These are phyloP conservation scores for Tangara arthus DNA, from an alignment of 2,797 vertebrate species.

Conservation along the genomic window DNA sequence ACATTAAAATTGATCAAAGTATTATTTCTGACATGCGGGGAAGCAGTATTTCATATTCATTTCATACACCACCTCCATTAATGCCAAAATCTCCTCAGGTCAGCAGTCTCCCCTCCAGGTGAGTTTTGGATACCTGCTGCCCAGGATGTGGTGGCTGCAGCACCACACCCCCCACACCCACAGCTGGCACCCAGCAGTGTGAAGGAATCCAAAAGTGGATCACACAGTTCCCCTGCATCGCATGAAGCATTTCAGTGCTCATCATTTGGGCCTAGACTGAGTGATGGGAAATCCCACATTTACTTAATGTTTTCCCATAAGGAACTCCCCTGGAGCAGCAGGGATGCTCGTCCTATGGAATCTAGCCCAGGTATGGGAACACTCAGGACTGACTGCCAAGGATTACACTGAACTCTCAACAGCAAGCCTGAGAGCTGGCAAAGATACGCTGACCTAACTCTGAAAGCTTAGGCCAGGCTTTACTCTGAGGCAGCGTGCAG, in stretches of 20 bases:
- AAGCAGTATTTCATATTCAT: background rate
- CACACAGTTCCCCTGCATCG: background rate
- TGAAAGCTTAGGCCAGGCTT: background rate
- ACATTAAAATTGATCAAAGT: conserved; percentile 63
- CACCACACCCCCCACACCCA: background rate
- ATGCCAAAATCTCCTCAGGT: background rate
- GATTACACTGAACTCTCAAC: background rate
- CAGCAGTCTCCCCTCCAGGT: background rate
- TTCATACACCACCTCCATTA: background rate
- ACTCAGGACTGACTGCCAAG: background rate
- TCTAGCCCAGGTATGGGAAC: background rate
- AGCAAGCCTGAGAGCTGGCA: background rate
- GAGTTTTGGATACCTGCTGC: background rate
- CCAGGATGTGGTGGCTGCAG: background rate
- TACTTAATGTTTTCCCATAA: background rate
- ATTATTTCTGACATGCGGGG: background rate
- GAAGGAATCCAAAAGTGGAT: background rate
- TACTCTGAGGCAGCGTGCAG: background rate
- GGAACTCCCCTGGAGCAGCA: background rate
- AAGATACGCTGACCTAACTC: background rate
- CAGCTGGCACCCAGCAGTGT: background rate
- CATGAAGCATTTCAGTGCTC: background rate
- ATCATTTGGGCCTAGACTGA: background rate
- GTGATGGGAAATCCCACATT: background rate
- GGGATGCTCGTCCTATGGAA: background rate